These are phyloP conservation scores for Eriocheir sinensis DNA, from an alignment of 1,140 invertebrate species.

Conservation along the genomic window DNA sequence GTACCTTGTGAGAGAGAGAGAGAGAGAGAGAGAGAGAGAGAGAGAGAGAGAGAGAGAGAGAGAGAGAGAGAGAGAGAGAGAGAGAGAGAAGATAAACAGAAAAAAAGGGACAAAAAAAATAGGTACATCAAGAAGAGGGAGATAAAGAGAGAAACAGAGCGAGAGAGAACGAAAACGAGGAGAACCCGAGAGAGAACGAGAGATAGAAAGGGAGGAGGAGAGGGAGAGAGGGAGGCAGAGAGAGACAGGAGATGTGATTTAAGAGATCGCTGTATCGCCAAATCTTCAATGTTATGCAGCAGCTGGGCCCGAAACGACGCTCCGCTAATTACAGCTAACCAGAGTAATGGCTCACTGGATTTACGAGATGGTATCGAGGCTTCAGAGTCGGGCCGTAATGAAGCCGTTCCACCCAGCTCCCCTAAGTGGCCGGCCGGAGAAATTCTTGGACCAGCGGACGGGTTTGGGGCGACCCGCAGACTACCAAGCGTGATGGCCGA, in stretches of 20 bases:
- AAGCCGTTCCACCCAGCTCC: constrained; percentile 53
- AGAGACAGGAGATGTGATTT: constrained; percentile 42
- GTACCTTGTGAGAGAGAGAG: no score
- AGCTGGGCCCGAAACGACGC: constrained; percentile 62
- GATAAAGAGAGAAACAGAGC: background rate
- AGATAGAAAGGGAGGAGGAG: background rate
- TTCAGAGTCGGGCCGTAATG: constrained; percentile 61
- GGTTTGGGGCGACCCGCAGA: background rate
- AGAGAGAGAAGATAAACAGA: background rate
- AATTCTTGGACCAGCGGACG: background rate
- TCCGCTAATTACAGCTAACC: constrained; percentile 72
- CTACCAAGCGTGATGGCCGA: background rate
- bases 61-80: background rate
- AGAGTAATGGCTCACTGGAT: constrained; percentile 69
- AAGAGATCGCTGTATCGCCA: constrained; percentile 42
- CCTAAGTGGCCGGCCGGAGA: background rate
- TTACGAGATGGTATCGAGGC: constrained; percentile 72
- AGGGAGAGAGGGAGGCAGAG: background rate
- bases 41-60: background rate
- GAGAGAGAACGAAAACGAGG: no score
- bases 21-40: background rate
- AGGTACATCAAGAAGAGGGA: background rate
- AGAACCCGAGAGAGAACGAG: background rate
- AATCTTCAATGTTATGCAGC: constrained; percentile 70
- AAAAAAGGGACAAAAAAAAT: background rate